Evolutionary conservation across 2,888 invertebrate species (phyloP), one percentile per base, ranked within the genome.

Genomic region (Unio delphinus): DNA sequence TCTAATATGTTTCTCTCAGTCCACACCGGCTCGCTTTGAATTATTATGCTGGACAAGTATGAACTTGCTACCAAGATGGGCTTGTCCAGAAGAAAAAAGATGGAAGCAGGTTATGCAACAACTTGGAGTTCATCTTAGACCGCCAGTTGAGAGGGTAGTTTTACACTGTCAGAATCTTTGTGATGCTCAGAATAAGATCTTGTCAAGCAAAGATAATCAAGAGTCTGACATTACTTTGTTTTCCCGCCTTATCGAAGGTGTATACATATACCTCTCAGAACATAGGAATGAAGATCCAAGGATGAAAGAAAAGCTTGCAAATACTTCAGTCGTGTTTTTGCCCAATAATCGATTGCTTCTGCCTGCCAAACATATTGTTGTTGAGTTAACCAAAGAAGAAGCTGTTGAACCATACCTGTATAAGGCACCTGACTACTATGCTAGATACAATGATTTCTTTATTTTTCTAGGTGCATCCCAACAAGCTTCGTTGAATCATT

Each of bases 131-230:
- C 55, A 34, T 15, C 45, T 69, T 56, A 18, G 67, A 15, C 73
- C 76, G 5, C 17, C 61, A 8, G n/a, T 68, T 7, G 67, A 67
- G 11, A 65, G 61, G 20, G 70, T 76, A 57, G 17, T 74, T 20
- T 26, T 34, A 3, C 78, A 78, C 57, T 66, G 68, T 45, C 71
- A 73, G 55, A 76, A 76, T 26, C 54, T 78, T 2, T 73, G 73
- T 56, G 61, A 64, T n/a, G 60, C 8, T 3, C 69, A 65, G 0
- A 60, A 67, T 55, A 56, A 28, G 4, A 45, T 45, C 45, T 45
- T 45, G 15, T 45, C 15, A 15, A 2, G 11, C 1, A 45, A 45
- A 15, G 45, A 45, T 11, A 45, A 45, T 45, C 45, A 1, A 45
- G 0, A 1, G 4, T 45, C 11, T 45, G 11, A 45, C 45, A 45